These are phyloP conservation scores for Trichacis sp. DNA, from an alignment of 2,888 invertebrate genomes.

Conservation along the genomic window DNA sequence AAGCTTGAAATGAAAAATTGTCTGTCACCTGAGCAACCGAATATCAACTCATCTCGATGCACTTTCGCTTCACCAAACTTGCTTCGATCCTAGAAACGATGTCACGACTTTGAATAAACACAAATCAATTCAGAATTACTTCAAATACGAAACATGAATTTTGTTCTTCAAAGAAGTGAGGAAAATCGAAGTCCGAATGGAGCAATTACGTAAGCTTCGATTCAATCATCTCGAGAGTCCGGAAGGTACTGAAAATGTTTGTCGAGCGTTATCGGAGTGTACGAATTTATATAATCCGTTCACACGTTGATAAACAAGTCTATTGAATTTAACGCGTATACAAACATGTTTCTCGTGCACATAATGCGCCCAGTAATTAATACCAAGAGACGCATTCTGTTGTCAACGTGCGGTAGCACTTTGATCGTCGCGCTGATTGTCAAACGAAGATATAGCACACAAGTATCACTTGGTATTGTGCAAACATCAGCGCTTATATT, in stretches of 20 bases:
- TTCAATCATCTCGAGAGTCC: neutral
- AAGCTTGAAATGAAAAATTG: neutral
- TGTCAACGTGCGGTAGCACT: slow-evolving; percentile 26
- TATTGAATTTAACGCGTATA: neutral
- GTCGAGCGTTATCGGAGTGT: neutral
- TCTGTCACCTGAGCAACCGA: neutral
- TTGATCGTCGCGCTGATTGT: slow-evolving; percentile 27
- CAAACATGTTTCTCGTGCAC: neutral
- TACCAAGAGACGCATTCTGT: slow-evolving; percentile 23
- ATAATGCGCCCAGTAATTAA: slow-evolving; percentile 26
- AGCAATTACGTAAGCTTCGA: neutral
- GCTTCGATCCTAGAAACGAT: neutral
- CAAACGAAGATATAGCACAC: slow-evolving; percentile 16
- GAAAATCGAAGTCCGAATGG: no score
- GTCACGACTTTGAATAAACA: neutral
- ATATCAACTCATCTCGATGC: neutral
- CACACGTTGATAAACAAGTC: slow-evolving; percentile 2
- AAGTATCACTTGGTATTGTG: slow-evolving; percentile 22
- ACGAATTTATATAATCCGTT: slow-evolving; percentile 21
- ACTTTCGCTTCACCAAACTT: neutral
- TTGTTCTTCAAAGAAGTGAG: no score
- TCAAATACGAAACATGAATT: neutral
- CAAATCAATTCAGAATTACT: neutral
- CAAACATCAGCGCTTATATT: slow-evolving; percentile 23
- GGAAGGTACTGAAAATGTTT: slow-evolving; percentile 4